Evolutionary conservation across 2,888 invertebrate species (phyloP), one percentile per base, ranked within the genome.

Genomic region (Drosophila pseudotalamancana): DNA sequence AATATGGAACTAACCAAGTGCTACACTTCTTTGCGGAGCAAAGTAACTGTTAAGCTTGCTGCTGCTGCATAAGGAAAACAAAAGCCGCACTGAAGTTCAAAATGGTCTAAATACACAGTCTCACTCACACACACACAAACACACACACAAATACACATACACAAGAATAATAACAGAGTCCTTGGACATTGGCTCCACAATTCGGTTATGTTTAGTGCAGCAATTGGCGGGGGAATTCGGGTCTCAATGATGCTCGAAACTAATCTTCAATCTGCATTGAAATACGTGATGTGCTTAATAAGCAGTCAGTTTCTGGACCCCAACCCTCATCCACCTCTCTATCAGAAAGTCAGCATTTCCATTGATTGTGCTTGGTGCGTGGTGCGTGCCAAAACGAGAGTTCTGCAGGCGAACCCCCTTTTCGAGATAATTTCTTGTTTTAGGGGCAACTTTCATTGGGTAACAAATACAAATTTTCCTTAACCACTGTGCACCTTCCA

Each of bases 401-500:
- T 46, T 46, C 19, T 48, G 9, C 19, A 16, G 35, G 27, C 12
- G 11, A 18, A 14, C 5, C 21, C 16, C 14, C 2, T 16, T 19
- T 34, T 27, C 27, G n/a, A 29, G 14, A 6, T 32, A 18, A n/a
- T n/a, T 11, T n/a, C 21, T 27, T 50, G n/a, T 29, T 29, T 43
- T 23, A 16, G 2, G 9, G 16, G 25, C 11, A 6, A 16, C 31
- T 35, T 12, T 12, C 16, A 64, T 79, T 72, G 60, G 66, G 8
- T 14, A 34, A 34, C 34, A 14, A 14, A 11, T 32, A 80, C 62
- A 35, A 16, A 9, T 14, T 14, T 48, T 56, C 91, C 92, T 92
- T 93, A 92, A 92, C 89, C 74, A 50, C 88, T 42, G 62, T 77
- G 84, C 89, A 93, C 93, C 91, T 93, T 93, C 91, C 92, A 93